Base-by-base conservation (phyloP, 2,888 invertebrate genomes). In the Thereva unica region DNA sequence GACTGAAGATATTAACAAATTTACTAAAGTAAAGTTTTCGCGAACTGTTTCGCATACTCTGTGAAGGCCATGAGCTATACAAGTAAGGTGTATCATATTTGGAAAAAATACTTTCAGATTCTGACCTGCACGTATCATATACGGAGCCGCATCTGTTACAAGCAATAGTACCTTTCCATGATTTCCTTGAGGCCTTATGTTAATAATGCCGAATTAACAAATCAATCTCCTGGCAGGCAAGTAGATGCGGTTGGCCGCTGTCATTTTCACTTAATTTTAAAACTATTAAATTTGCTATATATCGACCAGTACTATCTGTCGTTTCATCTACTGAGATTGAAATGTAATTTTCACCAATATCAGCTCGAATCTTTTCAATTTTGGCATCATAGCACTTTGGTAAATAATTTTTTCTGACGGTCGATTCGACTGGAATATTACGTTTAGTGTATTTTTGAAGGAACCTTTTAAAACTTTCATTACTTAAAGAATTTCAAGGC, bases 21-120 rank as follows among this genome's bases (percentile, higher is more conserved):
- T n/a, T n/a, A n/a, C n/a, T n/a, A 53, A 7, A 53, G 35, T 37
- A 37, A 37, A 47, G 38, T 61, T 5, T 34, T 35, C 34, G 2
- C 61, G 61, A 47, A 61, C 38, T 45, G 4, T n/a, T 49, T 76
- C 76, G 5, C 72, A 72, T n/a, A 76, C 71, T 53, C 73, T 55
- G 67, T 76, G 72, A 3, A 77, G 34, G 23, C 69, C 74, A 69
- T 76, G 76, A 9, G 74, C 75, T 49, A 76, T 57, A 70, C 75
- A 76, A 41, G 76, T 76, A 23, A 72, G 41, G 67, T 76, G 75
- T 8, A 74, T 53, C 64, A 76, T 56, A 59, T 73, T 72, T 12
- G 71, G 69, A 66, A 72, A 76, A 23, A 73, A 71, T n/a, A 67
- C 67, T 69, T 73, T 72, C 40, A 76, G 66, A 53, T 67, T 70